Conservation (phyloP, 2,797 vertebrate genomes). For the Sparidentex hasta region DNA sequence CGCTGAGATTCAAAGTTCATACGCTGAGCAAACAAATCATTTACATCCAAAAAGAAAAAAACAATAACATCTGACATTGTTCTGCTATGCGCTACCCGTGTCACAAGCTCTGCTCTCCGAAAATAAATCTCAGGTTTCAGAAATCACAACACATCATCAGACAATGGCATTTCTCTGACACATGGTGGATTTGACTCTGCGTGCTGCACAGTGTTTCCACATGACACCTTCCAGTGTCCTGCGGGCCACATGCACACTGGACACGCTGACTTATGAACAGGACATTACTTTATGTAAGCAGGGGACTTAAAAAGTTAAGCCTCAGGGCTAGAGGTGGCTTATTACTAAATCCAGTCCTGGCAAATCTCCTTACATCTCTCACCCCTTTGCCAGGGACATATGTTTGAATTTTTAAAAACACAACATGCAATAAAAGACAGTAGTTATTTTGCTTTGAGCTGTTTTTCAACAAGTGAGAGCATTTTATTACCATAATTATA, state of each 20-base stretch:
- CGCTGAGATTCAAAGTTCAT: neutral
- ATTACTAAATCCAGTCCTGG: slow-evolving; percentile 85
- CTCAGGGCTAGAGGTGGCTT: slow-evolving; percentile 73
- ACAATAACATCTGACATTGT: slow-evolving; percentile 6
- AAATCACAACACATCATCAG: slow-evolving; percentile 1
- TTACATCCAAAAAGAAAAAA: neutral
- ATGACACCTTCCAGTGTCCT: slow-evolving; percentile 9
- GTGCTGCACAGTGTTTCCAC: neutral
- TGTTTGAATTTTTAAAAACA: slow-evolving; percentile 43
- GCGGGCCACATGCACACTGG: slow-evolving; percentile 22
- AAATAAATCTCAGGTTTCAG: neutral
- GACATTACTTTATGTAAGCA: slow-evolving; percentile 83
- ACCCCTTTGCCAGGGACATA: slow-evolving; percentile 41
- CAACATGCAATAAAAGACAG: slow-evolving; percentile 2
- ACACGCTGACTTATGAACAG: slow-evolving; percentile 39
- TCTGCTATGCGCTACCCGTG: neutral
- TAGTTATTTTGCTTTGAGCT: neutral
- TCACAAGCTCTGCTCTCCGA: neutral
- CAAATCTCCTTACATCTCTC: slow-evolving; percentile 83
- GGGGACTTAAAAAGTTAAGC: slow-evolving; percentile 85
- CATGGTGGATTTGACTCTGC: neutral
- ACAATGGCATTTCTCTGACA: neutral
- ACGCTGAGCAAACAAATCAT: neutral
- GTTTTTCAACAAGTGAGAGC: slow-evolving; percentile 6
- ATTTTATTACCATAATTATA: slow-evolving; percentile 7